phyloP scores from a whole-genome alignment of 2,888 invertebrate genomes.

The Oxyscelio sp. region DNA sequence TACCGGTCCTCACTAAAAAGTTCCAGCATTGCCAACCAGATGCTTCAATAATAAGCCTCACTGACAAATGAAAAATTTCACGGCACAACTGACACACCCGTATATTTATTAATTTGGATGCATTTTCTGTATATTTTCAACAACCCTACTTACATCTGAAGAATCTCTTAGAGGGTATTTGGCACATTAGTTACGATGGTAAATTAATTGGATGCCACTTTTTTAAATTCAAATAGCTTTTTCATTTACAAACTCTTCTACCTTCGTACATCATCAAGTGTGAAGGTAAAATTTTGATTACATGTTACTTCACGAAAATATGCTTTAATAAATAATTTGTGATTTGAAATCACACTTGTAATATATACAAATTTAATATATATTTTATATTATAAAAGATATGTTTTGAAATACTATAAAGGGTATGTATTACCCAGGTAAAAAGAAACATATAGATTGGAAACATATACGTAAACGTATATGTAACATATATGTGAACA shows the following conservation, averaged over 20 bases:
- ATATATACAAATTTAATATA: no score
- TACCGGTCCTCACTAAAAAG: conserved; percentile 45
- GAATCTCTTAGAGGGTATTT: conserved; percentile 18
- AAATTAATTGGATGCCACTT: conserved; percentile 81
- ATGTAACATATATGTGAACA: no score
- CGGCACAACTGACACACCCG: conserved; percentile 63
- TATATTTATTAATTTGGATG: conserved; percentile 47
- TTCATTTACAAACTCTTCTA: conserved; percentile 64
- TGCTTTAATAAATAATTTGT: no score
- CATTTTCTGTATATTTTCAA: conserved; percentile 19
- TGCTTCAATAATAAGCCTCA: conserved; percentile 54
- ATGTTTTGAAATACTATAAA: no score
- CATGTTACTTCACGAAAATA: no score
- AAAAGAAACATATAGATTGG: no score
- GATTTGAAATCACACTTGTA: no score
- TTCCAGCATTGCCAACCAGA: conserved; percentile 42
- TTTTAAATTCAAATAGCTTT: conserved; percentile 80
- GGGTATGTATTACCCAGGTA: no score
- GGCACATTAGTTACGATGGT: conserved; percentile 68
- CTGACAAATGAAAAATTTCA: conserved; percentile 64
- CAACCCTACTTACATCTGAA: neutral
- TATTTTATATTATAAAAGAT: no score
- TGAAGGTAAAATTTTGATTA: no score
- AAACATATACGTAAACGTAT: no score
- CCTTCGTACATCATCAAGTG: no score